Evolutionary conservation across 2,888 invertebrate genomes (phyloP).

Genomic region (Chloroclysta siterata): DNA sequence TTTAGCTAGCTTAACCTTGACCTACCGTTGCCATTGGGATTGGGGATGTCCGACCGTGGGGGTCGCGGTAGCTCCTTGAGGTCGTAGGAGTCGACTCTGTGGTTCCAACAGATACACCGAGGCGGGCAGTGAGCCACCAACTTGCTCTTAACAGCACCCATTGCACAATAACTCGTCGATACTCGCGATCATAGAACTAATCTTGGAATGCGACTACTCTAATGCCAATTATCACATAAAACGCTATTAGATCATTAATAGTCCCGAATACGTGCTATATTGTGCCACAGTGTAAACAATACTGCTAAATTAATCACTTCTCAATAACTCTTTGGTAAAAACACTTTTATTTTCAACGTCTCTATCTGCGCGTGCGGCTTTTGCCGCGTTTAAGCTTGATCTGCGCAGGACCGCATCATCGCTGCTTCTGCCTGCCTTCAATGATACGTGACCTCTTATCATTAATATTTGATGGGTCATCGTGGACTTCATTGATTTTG

Average conservation of each 20-base stretch:
- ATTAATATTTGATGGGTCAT: constrained; percentile 26
- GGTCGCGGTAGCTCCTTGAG: constrained; percentile 73
- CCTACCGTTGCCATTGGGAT: constrained; percentile 66
- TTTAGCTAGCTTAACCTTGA: constrained; percentile 46
- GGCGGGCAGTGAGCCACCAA: constrained; percentile 57
- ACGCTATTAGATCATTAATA: constrained; percentile 63
- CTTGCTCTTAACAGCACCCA: constrained; percentile 74
- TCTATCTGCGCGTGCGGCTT: constrained; percentile 35
- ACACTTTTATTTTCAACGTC: constrained; percentile 20
- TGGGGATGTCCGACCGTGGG: constrained; percentile 61
- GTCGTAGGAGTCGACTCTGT: constrained; percentile 64
- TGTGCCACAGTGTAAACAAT: constrained; percentile 68
- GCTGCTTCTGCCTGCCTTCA: constrained; percentile 20
- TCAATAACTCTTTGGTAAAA: constrained; percentile 31
- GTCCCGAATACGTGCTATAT: constrained; percentile 48
- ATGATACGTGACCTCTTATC: constrained; percentile 42
- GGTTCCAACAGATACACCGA: constrained; percentile 58
- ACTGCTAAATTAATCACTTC: constrained; percentile 52
- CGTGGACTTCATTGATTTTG: background rate
- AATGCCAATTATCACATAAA: constrained; percentile 57
- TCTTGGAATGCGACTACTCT: constrained; percentile 45
- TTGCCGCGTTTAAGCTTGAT: constrained; percentile 30
- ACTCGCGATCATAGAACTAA: constrained; percentile 39
- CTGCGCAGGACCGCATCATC: constrained; percentile 35
- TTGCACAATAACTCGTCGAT: constrained; percentile 48